These are phyloP conservation scores for Scartelaos histophorus DNA, from an alignment of 2,113 vertebrate species.

Conservation along the genomic window DNA sequence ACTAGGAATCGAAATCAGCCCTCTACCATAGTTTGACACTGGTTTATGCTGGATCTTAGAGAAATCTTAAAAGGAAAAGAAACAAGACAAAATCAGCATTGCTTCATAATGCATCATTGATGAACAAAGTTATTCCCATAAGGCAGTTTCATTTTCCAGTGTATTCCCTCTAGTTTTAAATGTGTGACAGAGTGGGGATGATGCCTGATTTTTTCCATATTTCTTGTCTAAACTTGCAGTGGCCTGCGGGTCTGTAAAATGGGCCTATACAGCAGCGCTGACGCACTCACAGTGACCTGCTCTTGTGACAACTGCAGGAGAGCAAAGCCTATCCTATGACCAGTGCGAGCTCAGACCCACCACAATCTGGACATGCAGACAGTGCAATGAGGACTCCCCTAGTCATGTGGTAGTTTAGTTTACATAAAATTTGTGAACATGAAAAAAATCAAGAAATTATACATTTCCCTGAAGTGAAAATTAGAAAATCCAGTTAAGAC, in stretches of 20 bases:
- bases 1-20: no score
- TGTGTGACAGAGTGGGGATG: neutral
- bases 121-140: neutral
- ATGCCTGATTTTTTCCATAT: neutral
- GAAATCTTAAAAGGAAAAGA: neutral
- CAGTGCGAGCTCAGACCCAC: neutral
- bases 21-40: no score
- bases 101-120: neutral
- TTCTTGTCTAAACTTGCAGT: constrained; percentile 22
- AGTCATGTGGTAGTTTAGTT: neutral
- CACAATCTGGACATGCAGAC: neutral
- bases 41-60: no score
- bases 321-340: constrained; percentile 28
- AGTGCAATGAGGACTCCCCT: neutral
- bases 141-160: neutral
- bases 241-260: constrained; percentile 43
- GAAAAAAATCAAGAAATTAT: neutral
- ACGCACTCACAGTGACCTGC: constrained; percentile 44
- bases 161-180: neutral
- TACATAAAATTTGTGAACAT: neutral
- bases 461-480: neutral
- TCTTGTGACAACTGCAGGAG: constrained; percentile 33
- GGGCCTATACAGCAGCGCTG: constrained; percentile 45
- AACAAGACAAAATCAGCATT: neutral
- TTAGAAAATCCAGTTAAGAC: neutral